phyloP scores from a whole-genome alignment of 1,140 invertebrate genomes.

The Dreissena rostriformis region DNA sequence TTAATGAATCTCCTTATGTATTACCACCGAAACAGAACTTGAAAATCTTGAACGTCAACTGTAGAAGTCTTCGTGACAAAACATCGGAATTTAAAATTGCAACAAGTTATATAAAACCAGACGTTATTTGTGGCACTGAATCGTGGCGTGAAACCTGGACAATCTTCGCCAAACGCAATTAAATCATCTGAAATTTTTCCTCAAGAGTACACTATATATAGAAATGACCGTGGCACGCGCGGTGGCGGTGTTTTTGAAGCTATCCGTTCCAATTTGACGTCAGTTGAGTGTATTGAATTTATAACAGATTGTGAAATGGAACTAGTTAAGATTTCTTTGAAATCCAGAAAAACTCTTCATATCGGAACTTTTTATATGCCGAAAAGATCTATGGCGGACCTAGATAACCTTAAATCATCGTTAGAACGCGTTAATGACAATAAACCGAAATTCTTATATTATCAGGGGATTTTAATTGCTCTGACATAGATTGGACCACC shows the following conservation, averaged over 20 bases:
- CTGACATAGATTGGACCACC: neutral
- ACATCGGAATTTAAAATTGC: conserved; percentile 37
- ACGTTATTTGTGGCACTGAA: conserved; percentile 46
- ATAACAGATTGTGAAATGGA: conserved; percentile 12
- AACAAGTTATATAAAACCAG: conserved; percentile 25
- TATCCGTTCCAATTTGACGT: conserved; percentile 13
- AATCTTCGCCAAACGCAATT: conserved; percentile 33
- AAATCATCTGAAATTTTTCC: conserved; percentile 54
- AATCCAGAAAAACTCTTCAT: neutral
- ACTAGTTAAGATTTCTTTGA: neutral
- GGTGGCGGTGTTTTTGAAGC: conserved; percentile 42
- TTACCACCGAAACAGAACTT: conserved; percentile 25
- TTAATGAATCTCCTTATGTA: conserved; percentile 19
- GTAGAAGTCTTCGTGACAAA: conserved; percentile 30
- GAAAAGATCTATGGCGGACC: neutral
- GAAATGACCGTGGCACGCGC: conserved; percentile 43
- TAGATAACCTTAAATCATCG: neutral
- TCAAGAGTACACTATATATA: conserved; percentile 43
- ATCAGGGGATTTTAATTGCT: conserved; percentile 11
- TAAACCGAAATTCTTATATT: conserved; percentile 9
- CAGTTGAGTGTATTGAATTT: conserved; percentile 28
- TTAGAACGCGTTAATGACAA: neutral
- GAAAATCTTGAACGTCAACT: conserved; percentile 41
- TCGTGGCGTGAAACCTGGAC: conserved; percentile 24
- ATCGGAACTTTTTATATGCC: conserved; percentile 17